Base-by-base conservation (phyloP, 2,113 vertebrate genomes). In the Butorides virescens region DNA sequence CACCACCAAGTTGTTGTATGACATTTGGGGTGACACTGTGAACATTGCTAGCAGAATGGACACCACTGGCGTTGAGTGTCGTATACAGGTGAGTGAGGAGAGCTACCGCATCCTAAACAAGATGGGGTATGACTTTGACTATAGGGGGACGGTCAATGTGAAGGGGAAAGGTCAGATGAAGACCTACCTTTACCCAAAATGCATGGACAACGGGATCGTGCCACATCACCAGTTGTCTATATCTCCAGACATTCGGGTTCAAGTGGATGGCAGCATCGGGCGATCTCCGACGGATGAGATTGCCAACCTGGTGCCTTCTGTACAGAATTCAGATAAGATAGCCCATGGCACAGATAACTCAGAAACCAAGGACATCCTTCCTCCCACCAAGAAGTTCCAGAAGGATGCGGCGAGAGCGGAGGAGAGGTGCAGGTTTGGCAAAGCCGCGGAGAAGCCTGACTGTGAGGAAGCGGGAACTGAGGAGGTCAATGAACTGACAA, bases 101-200 rank as follows among this genome's bases (percentile, higher is more conserved):
- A 99, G 99, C 98, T 99, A 99, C 86, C 98, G 98, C 4, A 98
- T 99, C 94, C 98, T 99, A 55, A 99, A 92, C 77, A 98, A 98
- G 95, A 99, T 99, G 99, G 99, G 99, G 62, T 99, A 99, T 17
- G 98, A 99, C 93, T 99, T 99, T 78, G 99, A 99, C 98, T 99
- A 99, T 86, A 98, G 99, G 73, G 99, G 99, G 88, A 99, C 99
- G 0, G 99, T 99, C 95, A 99, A 99, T 16, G 99, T 99, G 50
- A 99, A 99, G 96, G 99, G 99, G 29, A 99, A 99, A 72, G 99
- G 99, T 65, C 99, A 99, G 97, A 99, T 99, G 99, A 99, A 99
- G 98, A 99, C 99, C 97, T 99, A 99, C 97, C 98, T 99, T 10
- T 99, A 98, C 97, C 99, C 99, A 36, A 99, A 98, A 96, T 99